Base-by-base conservation (phyloP, 2,888 invertebrate genomes). In the Hirtodrosophila cameraria region DNA sequence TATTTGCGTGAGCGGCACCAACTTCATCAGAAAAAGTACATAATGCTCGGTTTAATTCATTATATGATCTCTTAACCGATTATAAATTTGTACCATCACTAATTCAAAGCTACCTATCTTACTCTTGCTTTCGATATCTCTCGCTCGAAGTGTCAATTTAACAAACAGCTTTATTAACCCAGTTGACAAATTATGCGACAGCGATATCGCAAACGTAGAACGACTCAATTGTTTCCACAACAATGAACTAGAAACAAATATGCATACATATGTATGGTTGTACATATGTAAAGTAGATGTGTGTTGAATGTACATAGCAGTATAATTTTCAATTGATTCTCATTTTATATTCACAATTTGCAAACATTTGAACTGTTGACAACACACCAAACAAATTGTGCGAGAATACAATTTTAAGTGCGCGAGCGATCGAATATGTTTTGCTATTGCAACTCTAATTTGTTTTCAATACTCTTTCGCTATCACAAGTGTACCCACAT, bases 121-220 rank as follows among this genome's bases (percentile, higher is more conserved):
- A 23, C 27, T 23, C 57, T 2, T 11, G 41, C n/a, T 23, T 12
- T 18, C 33, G 20, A 13, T 25, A 28, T 3, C 45, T 9, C 25
- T 30, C 9, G 6, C 18, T 57, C 12, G 36, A 20, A 7, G 15
- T 25, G 23, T n/a, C 25, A 54, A 38, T 39, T 39, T 13, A 30
- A 18, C n/a, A 39, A 18, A 55, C 25, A 54, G 16, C 31, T 39
- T 38, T 54, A 25, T 43, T 45, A 57, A 33, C 35, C 54, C 45
- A 57, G 48, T 30, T 54, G 63, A 59, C 61, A 72, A 72, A 67
- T 60, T 28, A 25, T 58, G 13, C 11, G 43, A 30, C 23, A 13
- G 43, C 45, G 18, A 16, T 35, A 23, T 41, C 42, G 27, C 33
- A 25, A 36, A 28, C 15, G 45, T 20, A 11, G 23, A 57, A 16